Evolutionary conservation across 2,113 vertebrate species (phyloP).

Genomic region (Capreolus pygargus): DNA sequence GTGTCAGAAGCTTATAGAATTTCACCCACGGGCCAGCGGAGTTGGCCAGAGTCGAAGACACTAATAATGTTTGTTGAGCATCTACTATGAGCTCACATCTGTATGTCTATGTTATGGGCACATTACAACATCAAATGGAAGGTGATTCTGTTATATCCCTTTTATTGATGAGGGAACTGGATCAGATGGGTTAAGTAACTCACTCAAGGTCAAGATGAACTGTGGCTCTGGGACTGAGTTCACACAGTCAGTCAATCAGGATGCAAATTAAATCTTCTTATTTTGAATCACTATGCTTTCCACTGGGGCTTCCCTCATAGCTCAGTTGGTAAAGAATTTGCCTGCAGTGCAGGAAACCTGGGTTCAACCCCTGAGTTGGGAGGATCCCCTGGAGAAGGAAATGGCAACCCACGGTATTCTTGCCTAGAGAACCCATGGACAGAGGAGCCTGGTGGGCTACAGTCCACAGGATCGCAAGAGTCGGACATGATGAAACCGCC

Average conservation of each 20-base stretch:
- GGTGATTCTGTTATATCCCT: neutral
- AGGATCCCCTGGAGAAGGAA: neutral
- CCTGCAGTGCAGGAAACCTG: neutral
- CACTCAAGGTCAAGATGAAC: neutral
- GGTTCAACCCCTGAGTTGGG: neutral
- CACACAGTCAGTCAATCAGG: neutral
- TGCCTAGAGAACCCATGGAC: neutral
- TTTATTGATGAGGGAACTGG: neutral
- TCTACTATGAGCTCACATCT: neutral
- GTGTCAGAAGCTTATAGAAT: neutral
- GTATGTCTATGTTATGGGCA: neutral
- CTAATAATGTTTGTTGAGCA: neutral
- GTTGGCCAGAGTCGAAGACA: neutral
- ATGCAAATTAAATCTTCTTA: neutral
- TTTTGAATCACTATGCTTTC: neutral
- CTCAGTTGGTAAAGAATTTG: neutral
- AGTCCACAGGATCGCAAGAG: neutral
- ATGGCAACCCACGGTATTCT: neutral
- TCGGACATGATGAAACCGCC: neutral
- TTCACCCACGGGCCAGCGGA: neutral
- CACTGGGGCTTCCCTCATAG: neutral
- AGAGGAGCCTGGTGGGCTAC: neutral
- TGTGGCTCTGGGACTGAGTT: neutral
- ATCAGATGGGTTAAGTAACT: neutral
- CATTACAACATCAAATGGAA: neutral